These are phyloP conservation scores for Rallus crepitans DNA, from an alignment of 2,797 vertebrate species.

Conservation along the genomic window DNA sequence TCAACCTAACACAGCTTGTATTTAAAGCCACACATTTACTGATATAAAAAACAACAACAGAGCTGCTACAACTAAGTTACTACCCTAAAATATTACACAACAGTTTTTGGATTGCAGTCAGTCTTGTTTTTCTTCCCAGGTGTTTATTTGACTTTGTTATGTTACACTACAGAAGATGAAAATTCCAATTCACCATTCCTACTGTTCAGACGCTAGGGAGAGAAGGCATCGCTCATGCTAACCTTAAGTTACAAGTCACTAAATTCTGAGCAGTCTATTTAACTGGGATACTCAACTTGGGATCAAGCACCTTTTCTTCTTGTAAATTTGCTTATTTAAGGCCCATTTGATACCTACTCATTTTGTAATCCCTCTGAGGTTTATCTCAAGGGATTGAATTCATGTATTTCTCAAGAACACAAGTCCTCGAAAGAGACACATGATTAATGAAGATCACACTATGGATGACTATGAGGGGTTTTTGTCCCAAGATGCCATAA, in stretches of 20 bases:
- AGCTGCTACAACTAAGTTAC: background rate
- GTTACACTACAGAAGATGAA: background rate
- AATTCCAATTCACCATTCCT: background rate
- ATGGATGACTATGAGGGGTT: fast-evolving
- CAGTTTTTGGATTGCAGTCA: background rate
- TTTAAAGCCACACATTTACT: background rate
- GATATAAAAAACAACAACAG: background rate
- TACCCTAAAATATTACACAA: background rate
- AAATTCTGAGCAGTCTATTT: background rate
- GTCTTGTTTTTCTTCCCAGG: background rate
- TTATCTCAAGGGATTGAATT: background rate
- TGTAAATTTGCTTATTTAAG: background rate
- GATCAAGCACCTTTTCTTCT: background rate
- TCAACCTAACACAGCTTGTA: background rate
- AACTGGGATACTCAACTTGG: background rate
- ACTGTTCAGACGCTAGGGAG: background rate
- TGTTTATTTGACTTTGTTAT: background rate
- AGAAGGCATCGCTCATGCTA: background rate
- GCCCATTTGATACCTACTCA: background rate
- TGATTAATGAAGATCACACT: background rate
- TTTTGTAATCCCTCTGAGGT: background rate
- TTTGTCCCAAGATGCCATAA: background rate
- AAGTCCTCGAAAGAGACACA: background rate
- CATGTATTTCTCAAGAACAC: background rate
- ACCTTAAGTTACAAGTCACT: background rate